A percentile compares a stretch with the other conserved stretches of the same genome.
Evolutionary conservation across 2,888 invertebrate species (phyloP).

Genomic region (Lasioglossum malachurum): DNA sequence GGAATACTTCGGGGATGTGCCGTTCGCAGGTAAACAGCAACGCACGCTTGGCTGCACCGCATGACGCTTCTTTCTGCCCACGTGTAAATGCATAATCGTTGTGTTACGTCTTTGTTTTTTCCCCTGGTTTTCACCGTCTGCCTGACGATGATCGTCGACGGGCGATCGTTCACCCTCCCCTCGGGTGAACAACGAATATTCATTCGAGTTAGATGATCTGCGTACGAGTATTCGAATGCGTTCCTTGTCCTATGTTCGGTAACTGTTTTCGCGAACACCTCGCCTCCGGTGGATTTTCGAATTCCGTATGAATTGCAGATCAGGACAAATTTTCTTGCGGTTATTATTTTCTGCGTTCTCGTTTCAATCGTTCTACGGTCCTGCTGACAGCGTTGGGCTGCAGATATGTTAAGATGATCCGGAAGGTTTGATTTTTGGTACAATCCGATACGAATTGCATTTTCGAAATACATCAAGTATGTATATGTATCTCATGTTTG

Average conservation of each 20-base stretch:
- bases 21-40: slow-evolving; percentile 92
- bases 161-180: slow-evolving; percentile 43
- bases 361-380: slow-evolving; percentile 7
- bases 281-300: neutral
- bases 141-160: slow-evolving; percentile 66
- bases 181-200: slow-evolving; percentile 8
- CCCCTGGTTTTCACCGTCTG: slow-evolving; percentile 70
- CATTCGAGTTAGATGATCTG: neutral
- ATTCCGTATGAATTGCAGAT: neutral
- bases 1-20: slow-evolving; percentile 94
- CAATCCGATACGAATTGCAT: neutral
- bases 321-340: slow-evolving; percentile 19
- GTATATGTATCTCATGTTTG: too few species aligned
- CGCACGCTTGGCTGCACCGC: slow-evolving; percentile 85
- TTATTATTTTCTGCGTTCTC: neutral
- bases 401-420: slow-evolving; percentile 13
- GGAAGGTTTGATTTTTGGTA: slow-evolving; percentile 40
- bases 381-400: neutral
- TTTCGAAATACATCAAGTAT: neutral
- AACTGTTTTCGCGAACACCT: neutral
- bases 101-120: slow-evolving; percentile 81
- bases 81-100: slow-evolving; percentile 84
- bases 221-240: slow-evolving; percentile 9
- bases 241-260: slow-evolving; percentile 1
- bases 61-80: slow-evolving; percentile 84